phyloP scores from a whole-genome alignment of 2,797 vertebrate genomes.

The Onychomys leucogaster region DNA sequence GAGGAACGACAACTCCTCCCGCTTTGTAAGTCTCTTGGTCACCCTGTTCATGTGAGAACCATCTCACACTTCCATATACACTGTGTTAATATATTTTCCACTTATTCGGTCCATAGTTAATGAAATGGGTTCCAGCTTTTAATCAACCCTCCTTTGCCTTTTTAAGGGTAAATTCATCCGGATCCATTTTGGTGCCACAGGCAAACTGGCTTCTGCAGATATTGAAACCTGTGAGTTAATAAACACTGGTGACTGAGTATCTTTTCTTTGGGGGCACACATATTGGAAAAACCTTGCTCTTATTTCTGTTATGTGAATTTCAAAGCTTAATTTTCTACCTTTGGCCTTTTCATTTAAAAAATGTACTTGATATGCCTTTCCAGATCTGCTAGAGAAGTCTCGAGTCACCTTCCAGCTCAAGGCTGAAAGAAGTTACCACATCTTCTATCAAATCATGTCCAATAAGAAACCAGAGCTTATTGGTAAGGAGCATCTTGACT shows the following conservation, averaged over 20 bases:
- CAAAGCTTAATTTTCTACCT: neutral
- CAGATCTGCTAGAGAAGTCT: conserved; percentile 96
- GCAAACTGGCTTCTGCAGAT: conserved; percentile 95
- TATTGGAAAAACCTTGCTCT: neutral
- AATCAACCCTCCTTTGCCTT: neutral
- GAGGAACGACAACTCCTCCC: conserved; percentile 96
- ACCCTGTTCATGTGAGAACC: neutral
- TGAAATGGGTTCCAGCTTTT: neutral
- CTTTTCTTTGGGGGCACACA: neutral
- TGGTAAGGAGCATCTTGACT: conserved; percentile 82
- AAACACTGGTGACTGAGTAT: conserved; percentile 13
- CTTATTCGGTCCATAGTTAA: neutral
- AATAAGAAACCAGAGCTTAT: conserved; percentile 93
- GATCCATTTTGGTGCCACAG: conserved; percentile 93
- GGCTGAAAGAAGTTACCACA: conserved; percentile 94
- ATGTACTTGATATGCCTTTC: neutral
- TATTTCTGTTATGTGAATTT: neutral
- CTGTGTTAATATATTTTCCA: neutral
- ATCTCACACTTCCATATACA: neutral
- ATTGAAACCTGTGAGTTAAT: conserved; percentile 95
- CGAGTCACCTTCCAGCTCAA: conserved; percentile 94
- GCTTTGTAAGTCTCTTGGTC: conserved; percentile 89
- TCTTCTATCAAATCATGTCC: conserved; percentile 94
- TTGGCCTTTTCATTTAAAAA: neutral
- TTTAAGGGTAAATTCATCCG: conserved; percentile 95